Conservation (phyloP, 2,888 invertebrate genomes). For the Synergus itoensis region DNA sequence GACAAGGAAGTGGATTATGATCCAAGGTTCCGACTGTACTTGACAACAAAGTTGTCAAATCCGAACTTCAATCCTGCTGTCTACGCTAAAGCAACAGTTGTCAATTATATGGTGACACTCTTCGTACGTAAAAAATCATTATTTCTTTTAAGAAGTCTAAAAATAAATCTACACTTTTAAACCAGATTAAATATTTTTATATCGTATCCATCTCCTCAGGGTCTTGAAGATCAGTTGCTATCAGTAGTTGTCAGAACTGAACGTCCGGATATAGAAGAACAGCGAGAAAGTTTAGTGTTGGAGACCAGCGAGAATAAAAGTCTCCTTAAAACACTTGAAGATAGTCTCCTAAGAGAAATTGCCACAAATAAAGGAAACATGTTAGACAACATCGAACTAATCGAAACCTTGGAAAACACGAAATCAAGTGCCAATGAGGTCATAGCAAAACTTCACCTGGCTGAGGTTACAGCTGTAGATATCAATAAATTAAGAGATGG, state of each 20-base stretch:
- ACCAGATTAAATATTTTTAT: background rate
- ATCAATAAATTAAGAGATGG: slow-evolving; percentile 91
- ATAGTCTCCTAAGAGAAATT: slow-evolving; percentile 90
- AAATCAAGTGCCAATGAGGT: slow-evolving; percentile 93
- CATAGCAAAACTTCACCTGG: slow-evolving; percentile 86
- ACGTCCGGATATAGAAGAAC: slow-evolving; percentile 92
- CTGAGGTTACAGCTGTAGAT: slow-evolving; percentile 87
- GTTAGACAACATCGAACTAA: slow-evolving; percentile 93
- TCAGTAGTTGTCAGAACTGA: slow-evolving; percentile 94
- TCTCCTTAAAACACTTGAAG: slow-evolving; percentile 89
- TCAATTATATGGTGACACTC: slow-evolving; percentile 94
- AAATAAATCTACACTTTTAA: background rate
- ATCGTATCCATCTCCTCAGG: slow-evolving; percentile 78
- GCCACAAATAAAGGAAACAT: slow-evolving; percentile 94
- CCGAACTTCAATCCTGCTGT: slow-evolving; percentile 92
- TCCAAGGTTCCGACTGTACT: slow-evolving; percentile 91
- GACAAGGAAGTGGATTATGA: slow-evolving; percentile 95
- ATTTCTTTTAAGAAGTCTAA: background rate
- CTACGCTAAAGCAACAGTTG: slow-evolving; percentile 92
- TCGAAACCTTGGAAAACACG: slow-evolving; percentile 92
- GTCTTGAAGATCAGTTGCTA: slow-evolving; percentile 93
- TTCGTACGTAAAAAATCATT: slow-evolving; percentile 78
- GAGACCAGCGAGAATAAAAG: slow-evolving; percentile 94
- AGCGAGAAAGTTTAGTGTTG: slow-evolving; percentile 88
- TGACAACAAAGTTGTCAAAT: slow-evolving; percentile 94